A percentile compares a stretch with the other conserved stretches of the same genome.
Evolutionary conservation across 2,113 vertebrate genomes (phyloP).

Genomic region (Amazona vittata): DNA sequence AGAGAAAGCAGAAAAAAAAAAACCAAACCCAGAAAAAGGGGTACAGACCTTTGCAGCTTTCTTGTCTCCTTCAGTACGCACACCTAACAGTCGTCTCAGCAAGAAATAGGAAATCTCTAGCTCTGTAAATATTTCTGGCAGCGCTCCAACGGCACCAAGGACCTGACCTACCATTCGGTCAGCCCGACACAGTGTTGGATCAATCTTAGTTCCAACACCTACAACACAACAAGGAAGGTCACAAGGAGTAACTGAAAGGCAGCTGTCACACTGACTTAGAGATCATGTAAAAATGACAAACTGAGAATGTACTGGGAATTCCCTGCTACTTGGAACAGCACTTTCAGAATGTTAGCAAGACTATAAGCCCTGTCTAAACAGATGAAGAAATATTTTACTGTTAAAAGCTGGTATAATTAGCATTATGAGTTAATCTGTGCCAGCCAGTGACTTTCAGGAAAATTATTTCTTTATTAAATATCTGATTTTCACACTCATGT

Average conservation of each 20-base stretch:
- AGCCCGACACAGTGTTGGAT: conserved; percentile 94
- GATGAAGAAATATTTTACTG: not conserved
- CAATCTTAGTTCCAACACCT: conserved; percentile 99
- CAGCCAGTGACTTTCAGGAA: not conserved
- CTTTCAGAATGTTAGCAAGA: not conserved
- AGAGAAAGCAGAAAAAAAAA: not conserved
- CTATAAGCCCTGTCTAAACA: not conserved
- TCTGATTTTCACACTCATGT: not conserved
- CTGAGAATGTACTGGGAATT: not conserved
- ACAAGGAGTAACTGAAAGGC: not conserved
- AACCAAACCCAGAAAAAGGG: not conserved
- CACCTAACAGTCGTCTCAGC: conserved; percentile 90
- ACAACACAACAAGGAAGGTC: not conserved
- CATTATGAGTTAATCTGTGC: not conserved
- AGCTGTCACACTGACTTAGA: not conserved
- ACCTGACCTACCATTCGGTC: conserved; percentile 99
- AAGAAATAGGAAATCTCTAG: conserved; percentile 97
- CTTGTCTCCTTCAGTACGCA: conserved; percentile 97
- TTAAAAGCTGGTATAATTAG: not conserved
- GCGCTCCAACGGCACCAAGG: conserved; percentile 92
- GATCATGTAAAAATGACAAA: not conserved
- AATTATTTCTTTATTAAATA: not conserved
- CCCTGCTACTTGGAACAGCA: not conserved
- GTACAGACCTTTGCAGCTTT: conserved; percentile 92
- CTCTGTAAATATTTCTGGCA: conserved; percentile 98